These are phyloP conservation scores for Heterocephalus glaber DNA, from an alignment of 2,113 vertebrate genomes.

Conservation along the genomic window DNA sequence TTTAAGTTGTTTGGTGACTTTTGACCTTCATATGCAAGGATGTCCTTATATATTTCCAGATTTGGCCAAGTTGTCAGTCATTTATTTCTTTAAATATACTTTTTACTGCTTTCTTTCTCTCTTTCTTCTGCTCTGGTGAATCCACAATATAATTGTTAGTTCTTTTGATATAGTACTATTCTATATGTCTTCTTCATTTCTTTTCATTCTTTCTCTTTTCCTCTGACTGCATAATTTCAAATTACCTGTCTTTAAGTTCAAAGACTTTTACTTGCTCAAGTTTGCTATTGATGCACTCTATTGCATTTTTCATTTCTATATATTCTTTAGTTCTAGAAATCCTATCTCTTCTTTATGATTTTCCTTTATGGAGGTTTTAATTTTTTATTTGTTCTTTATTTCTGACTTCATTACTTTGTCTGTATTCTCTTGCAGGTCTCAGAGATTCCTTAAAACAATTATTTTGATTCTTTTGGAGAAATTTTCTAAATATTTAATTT, in stretches of 20 bases:
- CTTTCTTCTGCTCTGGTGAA: not conserved
- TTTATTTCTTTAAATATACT: not conserved
- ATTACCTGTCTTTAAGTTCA: not conserved
- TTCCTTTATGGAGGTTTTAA: no score
- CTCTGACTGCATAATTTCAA: not conserved
- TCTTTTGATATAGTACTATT: not conserved
- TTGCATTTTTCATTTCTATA: not conserved
- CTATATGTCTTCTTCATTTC: not conserved
- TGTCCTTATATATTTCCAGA: not conserved
- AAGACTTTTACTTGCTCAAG: not conserved
- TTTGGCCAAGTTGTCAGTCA: not conserved
- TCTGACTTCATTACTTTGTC: not conserved
- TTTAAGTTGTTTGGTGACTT: not conserved
- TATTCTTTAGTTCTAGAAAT: not conserved
- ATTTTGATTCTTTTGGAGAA: not conserved
- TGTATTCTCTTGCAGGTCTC: not conserved
- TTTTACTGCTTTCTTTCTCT: not conserved
- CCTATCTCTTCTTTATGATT: not conserved
- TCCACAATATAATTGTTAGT: not conserved
- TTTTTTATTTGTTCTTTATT: not conserved
- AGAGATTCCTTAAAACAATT: not conserved
- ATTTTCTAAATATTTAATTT: not conserved
- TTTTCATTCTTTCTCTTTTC: not conserved
- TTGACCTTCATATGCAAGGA: not conserved
- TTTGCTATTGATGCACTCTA: not conserved